Evolutionary conservation across 2,888 invertebrate species (phyloP), one percentile per base, ranked within the genome.

Genomic region (Epicampocera succincta): DNA sequence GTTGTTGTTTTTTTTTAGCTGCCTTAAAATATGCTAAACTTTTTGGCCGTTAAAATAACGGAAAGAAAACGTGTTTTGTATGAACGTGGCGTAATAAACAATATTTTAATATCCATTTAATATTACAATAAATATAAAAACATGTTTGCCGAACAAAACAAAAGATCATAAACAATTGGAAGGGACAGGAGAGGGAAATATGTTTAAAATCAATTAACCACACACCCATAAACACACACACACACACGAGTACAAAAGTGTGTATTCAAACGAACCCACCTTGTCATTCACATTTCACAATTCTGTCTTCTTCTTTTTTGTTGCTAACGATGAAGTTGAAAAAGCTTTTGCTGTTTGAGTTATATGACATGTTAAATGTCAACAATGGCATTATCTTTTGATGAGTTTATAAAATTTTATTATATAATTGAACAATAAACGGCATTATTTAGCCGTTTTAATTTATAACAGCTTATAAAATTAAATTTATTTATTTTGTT

Each of bases 91-190:
- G n/a, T n/a, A n/a, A 69, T 76, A 68, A 76, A 69, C 58, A 65
- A 52, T 52, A 69, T 44, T 82, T 71, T 60, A 60, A 71, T 74
- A 74, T 60, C 29, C 56, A 69, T 81, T 77, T 63, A 50, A 58
- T 11, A 25, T 42, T 48, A 68, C 63, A 15, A 29, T 12, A 29
- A 42, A 56, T 15, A 33, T 21, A 60, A 68, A 75, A 6, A 25
- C 2, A 25, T 11, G 40, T 48, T 56, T 71, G 38, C 40, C 12
- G 63, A 66, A 48, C 40, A 69, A 48, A 52, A 4, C 40, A 15
- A 17, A 63, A 48, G n/a, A 48, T 56, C 63, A 56, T 56, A 63
- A 71, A 77, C 13, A 63, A 58, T 50, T 42, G 42, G 15, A 69
- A 6, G 3, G 8, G 6, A 33, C 3, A 5, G 1, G 1, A 9